Evolutionary conservation across 64 coral and sea anemone genomes (phyloP).

Genomic region (Pocillopora verrucosa): DNA sequence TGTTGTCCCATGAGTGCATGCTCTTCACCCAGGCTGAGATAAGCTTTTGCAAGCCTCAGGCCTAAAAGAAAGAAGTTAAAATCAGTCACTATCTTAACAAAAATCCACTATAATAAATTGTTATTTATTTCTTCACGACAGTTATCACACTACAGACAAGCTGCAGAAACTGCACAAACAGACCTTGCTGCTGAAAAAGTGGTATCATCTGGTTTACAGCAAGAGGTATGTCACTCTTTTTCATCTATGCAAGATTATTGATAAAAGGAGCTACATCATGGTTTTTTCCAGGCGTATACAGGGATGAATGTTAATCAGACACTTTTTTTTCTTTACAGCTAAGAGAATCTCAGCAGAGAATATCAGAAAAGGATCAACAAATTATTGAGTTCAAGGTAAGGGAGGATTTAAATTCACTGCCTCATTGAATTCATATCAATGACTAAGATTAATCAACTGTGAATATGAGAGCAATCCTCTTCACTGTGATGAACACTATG

Average conservation of each 20-base stretch:
- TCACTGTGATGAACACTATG: too few relatives aligned
- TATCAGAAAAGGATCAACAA: constrained; percentile 84
- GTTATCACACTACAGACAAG: constrained; percentile 89
- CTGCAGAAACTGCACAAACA: constrained; percentile 80
- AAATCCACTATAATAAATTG: neutral
- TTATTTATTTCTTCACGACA: neutral
- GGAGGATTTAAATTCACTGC: neutral
- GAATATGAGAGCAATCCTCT: too few relatives aligned
- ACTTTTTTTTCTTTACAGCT: constrained; percentile 43
- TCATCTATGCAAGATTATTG: neutral
- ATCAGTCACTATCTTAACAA: too few relatives aligned
- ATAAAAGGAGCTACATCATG: too few relatives aligned
- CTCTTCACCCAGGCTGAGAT: too few relatives aligned
- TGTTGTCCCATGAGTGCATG: too few relatives aligned
- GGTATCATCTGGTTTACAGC: constrained; percentile 65
- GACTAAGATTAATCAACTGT: too few relatives aligned
- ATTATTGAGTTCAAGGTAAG: constrained; percentile 95
- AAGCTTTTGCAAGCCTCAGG: too few relatives aligned
- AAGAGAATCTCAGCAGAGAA: constrained; percentile 66
- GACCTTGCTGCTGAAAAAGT: constrained; percentile 98
- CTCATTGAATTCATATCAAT: too few relatives aligned
- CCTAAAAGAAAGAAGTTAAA: too few relatives aligned
- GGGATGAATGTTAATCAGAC: too few relatives aligned
- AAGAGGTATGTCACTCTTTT: constrained; percentile 61
- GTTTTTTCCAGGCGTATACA: too few relatives aligned